A percentile compares a stretch with the other conserved stretches of the same genome.
Evolutionary conservation across 2,797 vertebrate species (phyloP).

Genomic region (Gorsachius magnificus): DNA sequence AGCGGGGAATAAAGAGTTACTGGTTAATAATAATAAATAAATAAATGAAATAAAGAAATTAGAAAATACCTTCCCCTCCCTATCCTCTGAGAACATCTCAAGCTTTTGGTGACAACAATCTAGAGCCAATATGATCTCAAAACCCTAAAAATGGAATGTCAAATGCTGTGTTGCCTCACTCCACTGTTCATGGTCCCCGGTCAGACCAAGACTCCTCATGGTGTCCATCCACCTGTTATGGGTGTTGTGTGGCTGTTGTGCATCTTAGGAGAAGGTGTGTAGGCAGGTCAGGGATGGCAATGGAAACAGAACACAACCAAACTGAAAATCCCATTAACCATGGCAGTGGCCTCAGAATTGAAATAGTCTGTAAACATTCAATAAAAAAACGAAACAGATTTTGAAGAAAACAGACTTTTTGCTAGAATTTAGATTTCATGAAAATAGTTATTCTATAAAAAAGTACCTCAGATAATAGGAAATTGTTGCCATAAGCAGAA

Average conservation of each 20-base stretch:
- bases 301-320: background rate
- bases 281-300: background rate
- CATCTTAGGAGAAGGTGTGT: background rate
- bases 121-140: background rate
- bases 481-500: background rate
- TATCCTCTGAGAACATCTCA: background rate
- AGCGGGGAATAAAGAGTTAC: background rate
- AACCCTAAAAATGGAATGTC: background rate
- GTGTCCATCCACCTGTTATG: background rate
- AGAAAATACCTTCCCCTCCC: background rate
- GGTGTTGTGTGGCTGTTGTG: background rate
- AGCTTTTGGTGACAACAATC: background rate
- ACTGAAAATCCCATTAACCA: background rate
- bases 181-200: background rate
- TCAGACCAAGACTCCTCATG: background rate
- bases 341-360: background rate
- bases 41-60: background rate
- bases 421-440: background rate
- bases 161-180: background rate
- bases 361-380: background rate
- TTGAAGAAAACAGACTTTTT: background rate
- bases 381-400: background rate
- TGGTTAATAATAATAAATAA: no score
- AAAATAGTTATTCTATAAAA: background rate
- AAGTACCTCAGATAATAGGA: background rate